Evolutionary conservation across 2,113 vertebrate species (phyloP), one percentile per base, ranked within the genome.

Genomic region (Rhynchopsitta pachyrhyncha): DNA sequence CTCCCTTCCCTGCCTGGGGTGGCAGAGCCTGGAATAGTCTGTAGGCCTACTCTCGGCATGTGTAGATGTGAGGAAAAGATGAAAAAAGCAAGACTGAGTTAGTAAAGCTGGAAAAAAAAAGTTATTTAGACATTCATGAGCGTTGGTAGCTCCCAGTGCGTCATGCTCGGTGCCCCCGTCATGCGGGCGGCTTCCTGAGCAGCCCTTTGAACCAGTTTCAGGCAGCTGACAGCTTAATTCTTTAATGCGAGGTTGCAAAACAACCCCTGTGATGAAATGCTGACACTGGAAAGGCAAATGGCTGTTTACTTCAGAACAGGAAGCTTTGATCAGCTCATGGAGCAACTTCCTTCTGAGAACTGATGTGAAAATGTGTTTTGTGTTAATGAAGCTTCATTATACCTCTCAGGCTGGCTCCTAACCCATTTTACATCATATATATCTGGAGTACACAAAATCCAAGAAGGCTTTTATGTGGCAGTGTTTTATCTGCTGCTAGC

Each of bases 91-190:
- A 13, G 47, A 53, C 0, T 1, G 22, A n/a, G 29, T 47, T 62
- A 23, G 22, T 6, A 73, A 63, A 62, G 16, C 25, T 57, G 22
- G 35, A 0, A n/a, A 79, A 24, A 23, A 55, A 67, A 10, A 0
- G 6, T 6, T 60, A 11, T 4, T 44, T 3, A 41, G 52, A 33
- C 55, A 28, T 35, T 1, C 33, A 37, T 10, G 8, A 39, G 66
- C 0, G 2, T 5, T 5, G 46, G 67, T 28, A 79, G 8, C 52
- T 68, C 1, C 5, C 1, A 18, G 22, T 4, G 33, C 0, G 17
- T 74, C 82, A 88, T 2, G 13, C 7, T 44, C 9, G 31, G 28
- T 2, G 4, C 8, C 17, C 33, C 27, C 0, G 28, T 82, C 87
- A 88, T 1, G 41, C 4, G 13, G 64, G 75, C 46, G 10, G 0